A percentile compares a stretch with the other conserved stretches of the same genome.
Conservation (phyloP, 2,113 vertebrate genomes). For the Oryzias melastigma region DNA sequence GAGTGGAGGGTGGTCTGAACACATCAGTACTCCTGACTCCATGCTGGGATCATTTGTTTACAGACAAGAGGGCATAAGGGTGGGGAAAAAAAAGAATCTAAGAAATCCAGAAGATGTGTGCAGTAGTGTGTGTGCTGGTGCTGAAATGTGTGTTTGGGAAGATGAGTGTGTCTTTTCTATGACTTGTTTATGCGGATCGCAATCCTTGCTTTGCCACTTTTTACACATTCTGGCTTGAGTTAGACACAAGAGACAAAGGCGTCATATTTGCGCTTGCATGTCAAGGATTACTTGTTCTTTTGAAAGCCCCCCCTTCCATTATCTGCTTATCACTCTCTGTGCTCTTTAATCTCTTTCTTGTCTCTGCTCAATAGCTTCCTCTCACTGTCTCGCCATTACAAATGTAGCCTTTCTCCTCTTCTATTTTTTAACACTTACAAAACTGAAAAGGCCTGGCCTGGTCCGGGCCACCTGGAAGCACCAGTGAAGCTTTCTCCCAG, state of each 20-base stretch:
- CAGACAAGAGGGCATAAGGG: constrained; percentile 77
- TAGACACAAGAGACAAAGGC: constrained; percentile 84
- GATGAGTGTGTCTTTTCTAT: constrained; percentile 67
- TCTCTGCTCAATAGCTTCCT: constrained; percentile 82
- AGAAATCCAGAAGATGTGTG: constrained; percentile 57
- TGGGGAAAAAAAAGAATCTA: constrained; percentile 66
- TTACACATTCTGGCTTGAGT: constrained; percentile 77
- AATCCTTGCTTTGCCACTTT: constrained; percentile 71
- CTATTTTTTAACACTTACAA: constrained; percentile 85
- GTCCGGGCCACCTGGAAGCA: constrained; percentile 87
- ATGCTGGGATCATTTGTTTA: constrained; percentile 78
- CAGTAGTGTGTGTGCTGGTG: constrained; percentile 45
- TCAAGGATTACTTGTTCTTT: constrained; percentile 87
- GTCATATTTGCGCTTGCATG: constrained; percentile 85
- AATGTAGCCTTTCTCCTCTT: constrained; percentile 77
- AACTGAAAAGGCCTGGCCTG: constrained; percentile 86
- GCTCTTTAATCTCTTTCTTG: constrained; percentile 92
- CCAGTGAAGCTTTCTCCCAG: constrained; percentile 78
- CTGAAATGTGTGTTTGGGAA: constrained; percentile 47
- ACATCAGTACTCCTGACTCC: constrained; percentile 73
- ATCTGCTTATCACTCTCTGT: constrained; percentile 87
- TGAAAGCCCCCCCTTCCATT: constrained; percentile 82
- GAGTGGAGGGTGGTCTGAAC: constrained; percentile 77
- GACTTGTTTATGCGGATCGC: constrained; percentile 73
- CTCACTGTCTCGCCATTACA: constrained; percentile 79